phyloP scores from a whole-genome alignment of 2,113 vertebrate species.

The Rhinoderma darwinii region DNA sequence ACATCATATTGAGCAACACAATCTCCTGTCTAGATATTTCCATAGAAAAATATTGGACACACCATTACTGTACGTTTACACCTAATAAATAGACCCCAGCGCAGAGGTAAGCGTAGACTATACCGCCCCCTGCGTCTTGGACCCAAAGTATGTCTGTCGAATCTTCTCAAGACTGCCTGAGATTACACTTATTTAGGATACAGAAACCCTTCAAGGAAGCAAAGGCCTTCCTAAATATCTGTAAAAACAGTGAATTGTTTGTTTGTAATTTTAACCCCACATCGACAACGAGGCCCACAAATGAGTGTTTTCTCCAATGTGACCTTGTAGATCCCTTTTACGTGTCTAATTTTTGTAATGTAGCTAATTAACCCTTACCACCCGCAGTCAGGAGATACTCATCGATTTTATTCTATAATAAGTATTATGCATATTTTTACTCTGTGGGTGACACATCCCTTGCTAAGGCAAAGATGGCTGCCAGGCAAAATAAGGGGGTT shows the following conservation, averaged over 20 bases:
- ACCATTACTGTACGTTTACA: not conserved
- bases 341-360: not conserved
- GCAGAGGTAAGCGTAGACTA: not conserved
- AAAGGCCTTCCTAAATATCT: conserved; percentile 4
- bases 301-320: not conserved
- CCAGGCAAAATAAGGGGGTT: not conserved
- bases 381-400: not conserved
- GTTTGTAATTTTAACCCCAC: not conserved
- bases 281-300: not conserved
- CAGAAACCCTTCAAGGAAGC: not conserved
- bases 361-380: not conserved
- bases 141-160: not conserved
- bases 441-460: not conserved
- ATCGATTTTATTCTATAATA: not conserved
- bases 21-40: not conserved
- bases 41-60: not conserved
- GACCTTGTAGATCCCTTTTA: not conserved
- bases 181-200: not conserved
- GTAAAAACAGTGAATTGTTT: not conserved
- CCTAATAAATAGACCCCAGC: not conserved
- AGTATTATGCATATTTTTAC: not conserved
- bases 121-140: conserved; percentile 8
- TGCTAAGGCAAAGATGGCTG: conserved; percentile 11
- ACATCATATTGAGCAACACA: too few relatives aligned
- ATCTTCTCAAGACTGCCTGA: not conserved